Base-by-base conservation (phyloP, 2,113 vertebrate genomes). In the Limanda limanda region DNA sequence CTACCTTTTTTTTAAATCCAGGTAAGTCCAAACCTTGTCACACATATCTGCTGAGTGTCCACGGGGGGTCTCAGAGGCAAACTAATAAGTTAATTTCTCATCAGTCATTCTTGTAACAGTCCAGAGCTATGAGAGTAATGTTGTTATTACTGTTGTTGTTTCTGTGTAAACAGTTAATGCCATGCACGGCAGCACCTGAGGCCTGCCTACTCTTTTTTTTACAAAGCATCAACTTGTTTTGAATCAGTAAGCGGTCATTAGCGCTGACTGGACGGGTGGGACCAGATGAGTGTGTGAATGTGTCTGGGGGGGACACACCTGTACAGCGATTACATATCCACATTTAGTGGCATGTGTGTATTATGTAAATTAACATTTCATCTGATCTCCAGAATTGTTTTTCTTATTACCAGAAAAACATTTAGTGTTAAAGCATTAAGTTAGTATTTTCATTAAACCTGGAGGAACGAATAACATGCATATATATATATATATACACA, bases 191-290 rank as follows among this genome's bases (percentile, higher is more conserved):
- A 72, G 92, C 74, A 61, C 87, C 84, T 85, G 59, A 17, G 61
- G 40, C 40, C 74, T 10, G 13, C 67, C 69, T 76, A 57, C 81
- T 85, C 85, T 51, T 83, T 89, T 37, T 86, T 69, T 77, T 86
- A 81, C 82, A 74, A 86, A 81, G 71, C 76, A 79, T 75, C 77
- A 72, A 66, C 81, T 87, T 71, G 86, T 88, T 88, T 74, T 90
- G 93, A 91, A 94, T 95, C 69, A 74, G 81, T 88, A 91, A 91
- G 85, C 76, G 7, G 65, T 72, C 73, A 86, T 94, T 94, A 93
- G 82, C 56, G 21, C 51, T 5, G 63, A 62, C 35, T 18, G n/a
- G 37, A 62, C n/a, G 27, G 18, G 37, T 15, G 37, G 35, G 60
- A 60, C 58, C 17, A 60, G 20, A 1, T 40, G 56, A 59, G 56